Evolutionary conservation across 1,140 invertebrate genomes (phyloP).

Genomic region (Branchinecta lindahli): DNA sequence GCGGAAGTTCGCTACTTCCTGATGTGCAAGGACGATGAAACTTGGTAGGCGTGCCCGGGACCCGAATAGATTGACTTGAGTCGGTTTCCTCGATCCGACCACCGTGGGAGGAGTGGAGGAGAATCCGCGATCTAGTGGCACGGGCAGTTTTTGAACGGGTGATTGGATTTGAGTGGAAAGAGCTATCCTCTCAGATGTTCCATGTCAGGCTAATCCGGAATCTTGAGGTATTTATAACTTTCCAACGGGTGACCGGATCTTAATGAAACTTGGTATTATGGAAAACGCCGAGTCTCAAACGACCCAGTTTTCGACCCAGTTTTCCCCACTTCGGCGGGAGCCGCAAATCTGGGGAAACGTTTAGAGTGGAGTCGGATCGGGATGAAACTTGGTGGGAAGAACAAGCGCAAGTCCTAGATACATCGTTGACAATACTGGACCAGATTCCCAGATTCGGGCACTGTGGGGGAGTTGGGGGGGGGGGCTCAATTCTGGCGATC

Average conservation of each 20-base stretch:
- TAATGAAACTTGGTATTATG: constrained; percentile 1
- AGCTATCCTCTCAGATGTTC: no score
- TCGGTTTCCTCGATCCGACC: not conserved
- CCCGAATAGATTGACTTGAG: not conserved
- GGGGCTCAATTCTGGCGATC: no score
- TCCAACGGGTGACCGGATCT: not conserved
- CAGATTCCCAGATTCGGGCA: no score
- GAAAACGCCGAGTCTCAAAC: not conserved
- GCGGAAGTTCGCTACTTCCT: no score
- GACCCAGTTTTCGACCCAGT: not conserved
- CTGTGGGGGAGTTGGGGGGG: no score
- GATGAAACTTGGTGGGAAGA: constrained; percentile 1
- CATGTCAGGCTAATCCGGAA: no score
- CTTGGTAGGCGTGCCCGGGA: not conserved
- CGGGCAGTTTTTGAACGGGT: not conserved
- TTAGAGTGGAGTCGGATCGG: not conserved
- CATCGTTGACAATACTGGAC: not conserved
- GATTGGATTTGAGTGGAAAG: constrained; percentile 4
- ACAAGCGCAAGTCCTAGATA: not conserved
- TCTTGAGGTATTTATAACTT: not conserved
- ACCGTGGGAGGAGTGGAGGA: not conserved
- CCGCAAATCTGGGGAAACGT: not conserved
- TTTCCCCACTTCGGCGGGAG: no score
- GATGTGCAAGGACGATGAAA: no score
- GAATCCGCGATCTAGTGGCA: not conserved